A percentile compares a stretch with the other conserved stretches of the same genome.
Conservation (phyloP, 2,888 invertebrate genomes). For the Minunthozetes semirufus region DNA sequence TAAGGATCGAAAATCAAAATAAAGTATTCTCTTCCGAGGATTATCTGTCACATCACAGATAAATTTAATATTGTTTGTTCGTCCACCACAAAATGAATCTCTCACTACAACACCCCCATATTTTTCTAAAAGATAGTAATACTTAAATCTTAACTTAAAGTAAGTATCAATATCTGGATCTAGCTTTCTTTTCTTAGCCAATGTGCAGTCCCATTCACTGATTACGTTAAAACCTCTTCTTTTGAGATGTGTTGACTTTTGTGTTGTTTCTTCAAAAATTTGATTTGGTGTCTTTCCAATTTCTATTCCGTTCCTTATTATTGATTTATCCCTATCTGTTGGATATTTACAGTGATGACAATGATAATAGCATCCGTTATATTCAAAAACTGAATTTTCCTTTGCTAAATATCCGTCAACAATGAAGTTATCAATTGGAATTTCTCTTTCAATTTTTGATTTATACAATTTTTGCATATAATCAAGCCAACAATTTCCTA, state of each 20-base stretch:
- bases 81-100: conserved; percentile 44
- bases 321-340: conserved; percentile 32
- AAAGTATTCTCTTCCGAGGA: conserved; percentile 41
- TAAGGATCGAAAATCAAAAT: conserved; percentile 43
- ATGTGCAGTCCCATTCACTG: conserved; percentile 43
- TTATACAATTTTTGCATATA: not conserved
- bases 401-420: conserved; percentile 38
- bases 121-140: not conserved
- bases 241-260: not conserved
- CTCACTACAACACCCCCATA: conserved; percentile 39
- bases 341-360: conserved; percentile 38
- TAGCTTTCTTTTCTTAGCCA: conserved; percentile 32
- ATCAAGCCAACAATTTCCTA: conserved; percentile 19
- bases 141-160: not conserved
- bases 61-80: conserved; percentile 43
- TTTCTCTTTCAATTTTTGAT: conserved; percentile 33
- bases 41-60: conserved; percentile 39
- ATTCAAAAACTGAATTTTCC: conserved; percentile 39
- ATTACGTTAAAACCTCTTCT: conserved; percentile 36
- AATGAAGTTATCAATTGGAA: conserved; percentile 36
- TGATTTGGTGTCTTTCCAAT: too few relatives aligned
- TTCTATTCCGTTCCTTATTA: too few relatives aligned
- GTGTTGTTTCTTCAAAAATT: not conserved
- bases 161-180: not conserved
- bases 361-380: conserved; percentile 41